Evolutionary conservation across 1,140 invertebrate genomes (phyloP).

Genomic region (Drosophila oshimai): DNA sequence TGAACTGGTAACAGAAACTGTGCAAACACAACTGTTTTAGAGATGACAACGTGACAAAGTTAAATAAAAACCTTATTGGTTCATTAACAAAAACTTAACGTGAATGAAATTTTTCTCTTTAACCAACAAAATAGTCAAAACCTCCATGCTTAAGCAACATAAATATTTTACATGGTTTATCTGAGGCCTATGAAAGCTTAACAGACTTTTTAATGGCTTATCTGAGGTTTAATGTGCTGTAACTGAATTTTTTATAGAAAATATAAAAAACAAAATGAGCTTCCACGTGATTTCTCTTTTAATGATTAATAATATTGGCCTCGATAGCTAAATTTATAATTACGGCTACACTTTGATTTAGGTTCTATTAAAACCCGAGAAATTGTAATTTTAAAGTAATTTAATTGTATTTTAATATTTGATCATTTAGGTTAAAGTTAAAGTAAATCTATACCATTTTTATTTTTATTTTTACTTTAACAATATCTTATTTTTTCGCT

Average conservation of each 20-base stretch:
- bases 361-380: not conserved
- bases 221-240: slow-evolving; percentile 22
- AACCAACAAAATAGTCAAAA: too few relatives aligned
- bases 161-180: not conserved
- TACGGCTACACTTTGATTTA: not conserved
- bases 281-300: slow-evolving; percentile 35
- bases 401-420: not conserved
- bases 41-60: slow-evolving; percentile 37
- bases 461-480: too few relatives aligned
- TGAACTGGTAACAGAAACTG: slow-evolving; percentile 48
- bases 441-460: too few relatives aligned
- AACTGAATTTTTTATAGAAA: slow-evolving; percentile 16
- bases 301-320: slow-evolving; percentile 18
- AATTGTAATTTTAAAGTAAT: too few relatives aligned
- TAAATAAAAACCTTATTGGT: slow-evolving; percentile 3
- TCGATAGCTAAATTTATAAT: slow-evolving; percentile 1
- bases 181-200: slow-evolving; percentile 2
- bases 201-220: slow-evolving; percentile 14
- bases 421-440: too few relatives aligned
- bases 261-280: slow-evolving; percentile 17
- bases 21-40: slow-evolving; percentile 41
- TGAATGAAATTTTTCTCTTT: not conserved
- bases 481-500: too few relatives aligned
- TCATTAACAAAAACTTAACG: not conserved
- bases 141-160: not conserved